phyloP scores from a whole-genome alignment of 1,140 invertebrate species.

The Nasonia longicornis region DNA sequence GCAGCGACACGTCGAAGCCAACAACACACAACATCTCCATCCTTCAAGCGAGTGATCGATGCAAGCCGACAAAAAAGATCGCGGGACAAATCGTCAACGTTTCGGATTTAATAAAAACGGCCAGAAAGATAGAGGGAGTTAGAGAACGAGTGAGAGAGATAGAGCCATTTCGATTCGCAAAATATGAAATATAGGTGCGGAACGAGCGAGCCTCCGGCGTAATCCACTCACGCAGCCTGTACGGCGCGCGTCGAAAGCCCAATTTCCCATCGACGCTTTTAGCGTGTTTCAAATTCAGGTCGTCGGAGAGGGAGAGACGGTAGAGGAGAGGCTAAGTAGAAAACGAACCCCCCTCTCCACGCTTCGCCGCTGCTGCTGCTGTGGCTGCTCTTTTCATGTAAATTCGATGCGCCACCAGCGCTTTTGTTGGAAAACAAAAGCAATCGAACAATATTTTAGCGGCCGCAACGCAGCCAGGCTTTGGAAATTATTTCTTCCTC shows the following conservation, averaged over 20 bases:
- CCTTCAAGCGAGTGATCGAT: slow-evolving; percentile 15
- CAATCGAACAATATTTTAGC: slow-evolving; percentile 21
- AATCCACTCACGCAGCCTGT: slow-evolving; percentile 36
- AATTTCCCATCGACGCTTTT: slow-evolving; percentile 45
- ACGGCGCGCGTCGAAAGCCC: slow-evolving; percentile 35
- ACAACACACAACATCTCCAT: neutral
- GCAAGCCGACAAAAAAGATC: neutral
- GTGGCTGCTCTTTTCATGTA: slow-evolving; percentile 4
- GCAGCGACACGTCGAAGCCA: neutral
- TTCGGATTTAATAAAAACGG: slow-evolving; percentile 39
- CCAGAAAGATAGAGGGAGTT: too few species aligned
- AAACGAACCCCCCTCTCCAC: slow-evolving; percentile 4
- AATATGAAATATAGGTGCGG: slow-evolving; percentile 36
- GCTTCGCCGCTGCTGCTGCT: neutral
- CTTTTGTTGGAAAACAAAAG: slow-evolving; percentile 30
- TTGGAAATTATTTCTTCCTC: neutral
- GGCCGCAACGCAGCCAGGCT: neutral
- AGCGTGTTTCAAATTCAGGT: slow-evolving; percentile 43
- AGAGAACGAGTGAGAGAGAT: neutral
- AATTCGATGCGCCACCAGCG: neutral
- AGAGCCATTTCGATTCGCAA: slow-evolving; percentile 38
- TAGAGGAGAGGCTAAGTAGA: slow-evolving; percentile 18
- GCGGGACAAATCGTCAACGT: neutral
- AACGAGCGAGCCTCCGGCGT: slow-evolving; percentile 9
- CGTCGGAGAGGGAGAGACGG: neutral